Evolutionary conservation across 2,888 invertebrate genomes (phyloP).

Genomic region (Nymphalis polychloros): DNA sequence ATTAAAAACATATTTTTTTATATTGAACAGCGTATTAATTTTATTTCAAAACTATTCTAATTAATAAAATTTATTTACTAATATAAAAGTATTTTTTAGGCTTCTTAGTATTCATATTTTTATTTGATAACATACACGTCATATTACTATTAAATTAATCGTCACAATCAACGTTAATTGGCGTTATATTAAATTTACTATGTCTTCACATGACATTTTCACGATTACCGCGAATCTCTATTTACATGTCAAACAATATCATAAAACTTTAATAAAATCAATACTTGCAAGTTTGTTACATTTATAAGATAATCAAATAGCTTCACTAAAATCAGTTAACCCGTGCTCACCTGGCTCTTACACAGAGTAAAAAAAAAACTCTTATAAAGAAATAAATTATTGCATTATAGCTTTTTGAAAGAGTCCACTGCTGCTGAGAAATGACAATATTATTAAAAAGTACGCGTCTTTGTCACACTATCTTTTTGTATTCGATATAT

Average conservation of each 20-base stretch:
- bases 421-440: constrained; percentile 82
- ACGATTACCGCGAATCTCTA: constrained; percentile 1
- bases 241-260: not conserved
- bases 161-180: not conserved
- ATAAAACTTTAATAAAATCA: constrained; percentile 2
- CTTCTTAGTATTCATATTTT: not conserved
- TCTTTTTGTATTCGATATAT: constrained; percentile 82
- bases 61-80: too few relatives aligned
- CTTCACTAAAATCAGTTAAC: constrained; percentile 59
- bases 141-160: not conserved
- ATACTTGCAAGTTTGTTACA: constrained; percentile 9
- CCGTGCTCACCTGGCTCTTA: constrained; percentile 75
- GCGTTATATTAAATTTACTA: constrained; percentile 1
- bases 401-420: constrained; percentile 81
- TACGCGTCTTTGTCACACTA: constrained; percentile 81
- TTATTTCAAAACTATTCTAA: too few relatives aligned
- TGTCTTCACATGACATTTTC: not conserved
- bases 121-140: constrained; percentile 3
- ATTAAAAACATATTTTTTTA: too few relatives aligned
- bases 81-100: too few relatives aligned
- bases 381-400: constrained; percentile 82
- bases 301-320: constrained; percentile 32
- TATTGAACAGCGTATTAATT: too few relatives aligned
- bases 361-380: constrained; percentile 73
- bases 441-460: constrained; percentile 83